phyloP scores from a whole-genome alignment of 2,888 invertebrate genomes.

The Dynastes maya region DNA sequence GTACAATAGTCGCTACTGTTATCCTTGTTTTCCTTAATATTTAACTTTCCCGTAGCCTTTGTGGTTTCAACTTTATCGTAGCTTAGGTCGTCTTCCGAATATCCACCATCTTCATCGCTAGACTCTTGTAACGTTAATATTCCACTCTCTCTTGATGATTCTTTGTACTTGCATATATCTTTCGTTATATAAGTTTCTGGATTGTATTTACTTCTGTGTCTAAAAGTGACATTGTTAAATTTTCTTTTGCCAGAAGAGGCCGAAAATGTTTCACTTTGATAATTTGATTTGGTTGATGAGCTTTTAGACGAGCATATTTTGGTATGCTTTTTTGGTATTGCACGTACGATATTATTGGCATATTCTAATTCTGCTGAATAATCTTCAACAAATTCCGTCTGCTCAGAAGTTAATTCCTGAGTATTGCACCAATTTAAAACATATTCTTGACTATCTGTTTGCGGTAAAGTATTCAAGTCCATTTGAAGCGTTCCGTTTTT shows the following conservation, averaged over 20 bases:
- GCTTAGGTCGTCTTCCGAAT: constrained; percentile 21
- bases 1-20: constrained; percentile 67
- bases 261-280: constrained; percentile 1
- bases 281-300: constrained; percentile 10
- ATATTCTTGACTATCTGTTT: constrained; percentile 64
- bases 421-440: constrained; percentile 67
- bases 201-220: constrained; percentile 2
- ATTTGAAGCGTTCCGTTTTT: constrained; percentile 35
- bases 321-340: constrained; percentile 1
- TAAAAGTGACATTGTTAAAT: constrained; percentile 24
- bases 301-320: constrained; percentile 1
- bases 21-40: constrained; percentile 48
- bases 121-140: constrained; percentile 63
- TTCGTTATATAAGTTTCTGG: not conserved
- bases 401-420: constrained; percentile 46
- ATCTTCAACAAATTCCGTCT: constrained; percentile 22
- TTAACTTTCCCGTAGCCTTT: constrained; percentile 5
- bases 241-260: not conserved
- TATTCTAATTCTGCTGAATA: constrained; percentile 16
- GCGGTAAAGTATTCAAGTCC: constrained; percentile 62
- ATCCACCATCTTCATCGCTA: constrained; percentile 32
- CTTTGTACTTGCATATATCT: constrained; percentile 48
- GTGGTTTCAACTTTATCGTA: not conserved
- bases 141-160: constrained; percentile 64
- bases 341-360: not conserved